Evolutionary conservation across 2,888 invertebrate genomes (phyloP), one percentile per base, ranked within the genome.

Genomic region (Cotesia congregata): DNA sequence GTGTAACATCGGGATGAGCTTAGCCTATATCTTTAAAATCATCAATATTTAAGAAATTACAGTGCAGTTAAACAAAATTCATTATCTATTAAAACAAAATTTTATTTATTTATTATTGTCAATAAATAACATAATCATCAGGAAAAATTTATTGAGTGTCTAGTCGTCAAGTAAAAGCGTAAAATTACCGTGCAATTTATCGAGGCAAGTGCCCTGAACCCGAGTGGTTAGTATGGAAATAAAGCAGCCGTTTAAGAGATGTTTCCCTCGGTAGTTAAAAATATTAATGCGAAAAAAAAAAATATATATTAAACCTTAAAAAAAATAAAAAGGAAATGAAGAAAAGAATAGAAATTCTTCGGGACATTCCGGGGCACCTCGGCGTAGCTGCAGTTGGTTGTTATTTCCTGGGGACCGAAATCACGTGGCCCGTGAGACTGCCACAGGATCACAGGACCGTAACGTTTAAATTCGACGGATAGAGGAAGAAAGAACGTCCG

Each of bases 91-190:
- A 17, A 17, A 17, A 1, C 17, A 17, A 17, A 1, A 17, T 30
- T 30, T 30, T 30, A 3, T 30, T 30, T 30, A 2, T 30, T 30
- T 30, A 30, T 30, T 30, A 30, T 30, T 30, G 7, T 9, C 50
- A 7, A 12, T 7, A 2, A 50, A 50, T 50, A 12, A 50, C 12
- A 50, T 50, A 12, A 12, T 9, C 7, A 50, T 12, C 12, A 50
- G 50, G 1, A 50, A 50, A 0, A 12, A 50, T 50, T 50, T 50
- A 12, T 50, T 12, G 50, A 4, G 3, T 50, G 12, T 50, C 12
- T 41, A 15, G 41, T 6, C 20, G 9, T 17, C 20, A 67, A 73
- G 86, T 86, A 86, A 87, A 86, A 87, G 86, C 86, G 86, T 86
- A 85, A 87, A 87, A 86, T 87, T 87, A 84, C 84, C 81, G 83